Evolutionary conservation across 2,113 vertebrate species (phyloP).

Genomic region (Tragelaphus imberbis): DNA sequence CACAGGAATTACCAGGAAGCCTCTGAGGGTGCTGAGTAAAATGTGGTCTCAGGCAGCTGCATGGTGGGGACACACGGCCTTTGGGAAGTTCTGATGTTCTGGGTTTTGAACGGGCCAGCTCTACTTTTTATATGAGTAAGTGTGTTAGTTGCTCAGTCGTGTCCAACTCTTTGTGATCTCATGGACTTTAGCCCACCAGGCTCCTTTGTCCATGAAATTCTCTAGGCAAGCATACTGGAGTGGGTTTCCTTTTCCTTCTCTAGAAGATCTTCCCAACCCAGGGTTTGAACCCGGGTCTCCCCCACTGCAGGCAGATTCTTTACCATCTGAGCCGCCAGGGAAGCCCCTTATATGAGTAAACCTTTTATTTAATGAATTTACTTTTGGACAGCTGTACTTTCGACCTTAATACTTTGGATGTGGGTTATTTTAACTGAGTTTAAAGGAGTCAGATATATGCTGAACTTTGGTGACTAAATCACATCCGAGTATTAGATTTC

Average conservation of each 20-base stretch:
- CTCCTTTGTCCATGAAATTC: background rate
- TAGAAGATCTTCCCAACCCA: background rate
- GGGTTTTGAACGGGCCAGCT: background rate
- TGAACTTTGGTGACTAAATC: background rate
- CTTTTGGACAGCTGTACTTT: background rate
- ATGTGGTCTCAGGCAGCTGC: background rate
- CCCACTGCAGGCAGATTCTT: background rate
- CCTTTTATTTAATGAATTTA: background rate
- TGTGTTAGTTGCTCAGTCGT: background rate
- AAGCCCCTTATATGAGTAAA: background rate
- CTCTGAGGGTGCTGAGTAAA: rapidly evolving
- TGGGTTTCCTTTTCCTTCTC: background rate
- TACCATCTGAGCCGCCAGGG: background rate
- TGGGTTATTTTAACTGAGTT: background rate
- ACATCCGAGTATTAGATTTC: rapidly evolving
- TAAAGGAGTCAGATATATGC: background rate
- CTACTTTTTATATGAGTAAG: background rate
- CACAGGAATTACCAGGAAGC: background rate
- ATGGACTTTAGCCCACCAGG: background rate
- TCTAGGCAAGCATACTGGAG: background rate
- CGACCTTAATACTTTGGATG: background rate
- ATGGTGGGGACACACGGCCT: rapidly evolving
- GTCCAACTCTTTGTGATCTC: background rate
- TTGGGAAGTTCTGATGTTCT: background rate
- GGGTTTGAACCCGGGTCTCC: background rate